These are phyloP conservation scores for Mustela erminea DNA, from an alignment of 2,797 vertebrate species.

Conservation along the genomic window DNA sequence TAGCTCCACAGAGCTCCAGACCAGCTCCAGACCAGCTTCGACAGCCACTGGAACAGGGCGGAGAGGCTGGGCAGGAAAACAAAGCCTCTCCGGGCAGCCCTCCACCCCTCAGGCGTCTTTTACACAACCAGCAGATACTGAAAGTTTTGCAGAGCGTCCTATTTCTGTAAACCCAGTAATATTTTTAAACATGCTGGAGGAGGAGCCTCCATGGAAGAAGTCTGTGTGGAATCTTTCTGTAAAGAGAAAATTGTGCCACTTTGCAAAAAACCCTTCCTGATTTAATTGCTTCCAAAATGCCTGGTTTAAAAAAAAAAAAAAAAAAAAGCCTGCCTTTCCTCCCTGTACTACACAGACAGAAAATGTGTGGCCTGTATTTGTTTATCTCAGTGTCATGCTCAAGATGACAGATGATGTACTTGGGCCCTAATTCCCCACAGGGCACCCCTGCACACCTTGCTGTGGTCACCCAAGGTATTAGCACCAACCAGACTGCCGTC, in stretches of 20 bases:
- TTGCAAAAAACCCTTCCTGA: constrained; percentile 38
- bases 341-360: background rate
- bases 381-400: background rate
- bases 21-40: background rate
- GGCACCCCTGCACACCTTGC: background rate
- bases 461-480: background rate
- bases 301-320: background rate
- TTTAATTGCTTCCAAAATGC: constrained; percentile 49
- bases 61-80: background rate
- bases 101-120: constrained; percentile 38
- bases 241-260: constrained; percentile 62
- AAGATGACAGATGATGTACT: background rate
- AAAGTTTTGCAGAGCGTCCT: constrained; percentile 76
- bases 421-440: background rate
- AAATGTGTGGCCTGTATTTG: background rate
- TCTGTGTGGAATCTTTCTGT: constrained; percentile 71
- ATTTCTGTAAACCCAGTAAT: constrained; percentile 81
- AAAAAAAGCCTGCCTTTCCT: constrained; percentile 8
- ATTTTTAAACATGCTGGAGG: constrained; percentile 83
- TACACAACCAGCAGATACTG: constrained; percentile 68
- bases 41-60: background rate
- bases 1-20: background rate
- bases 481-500: background rate
- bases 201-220: constrained; percentile 73
- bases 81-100: background rate